These are phyloP conservation scores for Aphelenchoides avenae DNA, from an alignment of 1,140 invertebrate genomes.

Conservation along the genomic window DNA sequence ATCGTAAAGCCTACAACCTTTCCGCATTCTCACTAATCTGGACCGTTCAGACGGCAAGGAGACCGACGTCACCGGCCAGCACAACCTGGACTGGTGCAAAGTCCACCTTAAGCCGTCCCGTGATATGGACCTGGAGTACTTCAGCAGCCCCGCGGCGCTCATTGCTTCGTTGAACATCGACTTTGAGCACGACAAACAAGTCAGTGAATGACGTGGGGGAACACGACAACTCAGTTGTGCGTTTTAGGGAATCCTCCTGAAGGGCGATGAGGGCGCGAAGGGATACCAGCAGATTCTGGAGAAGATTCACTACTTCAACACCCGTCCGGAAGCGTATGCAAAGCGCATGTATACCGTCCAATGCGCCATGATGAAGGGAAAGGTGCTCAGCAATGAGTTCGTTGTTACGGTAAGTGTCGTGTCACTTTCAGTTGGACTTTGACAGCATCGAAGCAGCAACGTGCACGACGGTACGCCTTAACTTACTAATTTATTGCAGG, in stretches of 20 bases:
- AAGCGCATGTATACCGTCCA: conserved; percentile 55
- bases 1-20: neutral
- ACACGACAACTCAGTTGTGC: no score
- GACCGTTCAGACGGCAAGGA: conserved; percentile 35
- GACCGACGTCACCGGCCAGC: conserved; percentile 41
- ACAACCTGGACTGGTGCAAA: conserved; percentile 55
- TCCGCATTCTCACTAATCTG: neutral
- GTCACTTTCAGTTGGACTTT: neutral
- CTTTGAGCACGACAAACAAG: conserved; percentile 57
- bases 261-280: conserved; percentile 42
- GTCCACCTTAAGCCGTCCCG: conserved; percentile 52
- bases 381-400: conserved; percentile 53
- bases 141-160: conserved; percentile 53
- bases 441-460: neutral
- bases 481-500: conserved; percentile 20
- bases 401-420: conserved; percentile 30
- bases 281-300: conserved; percentile 47
- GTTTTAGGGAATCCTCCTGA: conserved; percentile 50
- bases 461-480: neutral
- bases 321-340: conserved; percentile 52
- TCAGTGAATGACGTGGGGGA: conserved; percentile 4
- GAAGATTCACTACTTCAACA: conserved; percentile 59
- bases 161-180: conserved; percentile 55
- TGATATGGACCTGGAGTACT: conserved; percentile 59
- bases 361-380: conserved; percentile 50